Conservation (phyloP, 2,113 vertebrate species). For the Protomyctophum bolini region DNA sequence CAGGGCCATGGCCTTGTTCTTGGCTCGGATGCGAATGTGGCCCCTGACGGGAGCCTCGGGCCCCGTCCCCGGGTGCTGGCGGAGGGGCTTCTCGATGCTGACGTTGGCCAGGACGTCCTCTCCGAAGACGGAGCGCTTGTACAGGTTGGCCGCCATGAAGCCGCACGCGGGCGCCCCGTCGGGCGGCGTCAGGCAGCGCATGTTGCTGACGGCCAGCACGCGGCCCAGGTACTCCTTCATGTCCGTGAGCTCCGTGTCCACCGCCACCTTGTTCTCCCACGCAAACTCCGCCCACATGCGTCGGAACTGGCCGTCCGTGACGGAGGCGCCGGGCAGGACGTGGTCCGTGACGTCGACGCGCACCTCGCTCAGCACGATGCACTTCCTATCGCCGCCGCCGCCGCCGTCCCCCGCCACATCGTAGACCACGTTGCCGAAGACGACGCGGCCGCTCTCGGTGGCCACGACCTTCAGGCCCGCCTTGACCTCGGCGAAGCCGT, state of each 20-base stretch:
- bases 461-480: conserved; percentile 98
- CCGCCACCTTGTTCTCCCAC: conserved; percentile 99
- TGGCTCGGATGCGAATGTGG: conserved; percentile 97
- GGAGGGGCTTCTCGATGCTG: conserved; percentile 98
- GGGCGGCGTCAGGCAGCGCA: conserved; percentile 98
- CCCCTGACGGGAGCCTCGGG: conserved; percentile 94
- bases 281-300: conserved; percentile 99
- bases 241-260: conserved; percentile 96
- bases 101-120: conserved; percentile 98
- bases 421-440: conserved; percentile 98
- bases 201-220: conserved; percentile 96
- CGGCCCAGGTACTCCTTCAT: conserved; percentile 96
- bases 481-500: conserved; percentile 99
- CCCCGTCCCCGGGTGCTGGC: conserved; percentile 80
- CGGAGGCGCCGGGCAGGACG: conserved; percentile 95
- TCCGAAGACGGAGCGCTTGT: conserved; percentile 97
- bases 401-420: conserved; percentile 88
- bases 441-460: conserved; percentile 95
- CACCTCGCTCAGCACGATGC: conserved; percentile 97
- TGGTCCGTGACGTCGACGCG: conserved; percentile 99
- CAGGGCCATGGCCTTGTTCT: conserved; percentile 99
- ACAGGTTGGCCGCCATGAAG: conserved; percentile 98
- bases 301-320: conserved; percentile 96
- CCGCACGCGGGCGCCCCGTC: conserved; percentile 94
- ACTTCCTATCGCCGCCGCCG: conserved; percentile 96